A percentile compares a stretch with the other conserved stretches of the same genome.
Conservation (phyloP, 2,113 vertebrate species). For the Stegostoma tigrinum region DNA sequence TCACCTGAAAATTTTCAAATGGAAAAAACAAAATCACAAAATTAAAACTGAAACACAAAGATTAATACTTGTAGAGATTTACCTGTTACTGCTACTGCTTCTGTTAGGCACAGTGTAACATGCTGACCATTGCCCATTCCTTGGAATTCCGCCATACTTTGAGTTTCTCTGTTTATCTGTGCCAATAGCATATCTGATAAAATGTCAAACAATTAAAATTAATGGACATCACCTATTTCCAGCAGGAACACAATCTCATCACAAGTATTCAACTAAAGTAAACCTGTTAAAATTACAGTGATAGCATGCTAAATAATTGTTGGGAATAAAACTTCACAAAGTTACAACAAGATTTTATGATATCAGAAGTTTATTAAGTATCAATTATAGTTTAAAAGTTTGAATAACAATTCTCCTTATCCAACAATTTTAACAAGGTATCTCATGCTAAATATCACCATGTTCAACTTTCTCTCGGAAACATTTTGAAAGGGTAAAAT, state of each 20-base stretch:
- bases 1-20: neutral
- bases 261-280: neutral
- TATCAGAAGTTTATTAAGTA: neutral
- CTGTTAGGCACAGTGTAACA: slow-evolving; percentile 88
- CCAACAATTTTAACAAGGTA: neutral
- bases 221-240: neutral
- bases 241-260: neutral
- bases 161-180: slow-evolving; percentile 94
- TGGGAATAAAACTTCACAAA: neutral
- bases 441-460: neutral
- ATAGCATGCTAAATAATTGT: neutral
- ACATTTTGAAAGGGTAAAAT: neutral
- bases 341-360: neutral
- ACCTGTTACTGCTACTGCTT: slow-evolving; percentile 90
- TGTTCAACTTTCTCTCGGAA: neutral
- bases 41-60: neutral
- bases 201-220: neutral
- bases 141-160: slow-evolving; percentile 94
- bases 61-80: slow-evolving; percentile 43
- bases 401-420: neutral
- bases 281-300: neutral
- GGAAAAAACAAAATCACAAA: neutral
- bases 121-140: slow-evolving; percentile 86
- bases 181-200: slow-evolving; percentile 84
- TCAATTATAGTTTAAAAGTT: neutral